A percentile compares a stretch with the other conserved stretches of the same genome.
These are phyloP conservation scores for Paralichthys olivaceus DNA, from an alignment of 2,113 vertebrate genomes.

Conservation along the genomic window DNA sequence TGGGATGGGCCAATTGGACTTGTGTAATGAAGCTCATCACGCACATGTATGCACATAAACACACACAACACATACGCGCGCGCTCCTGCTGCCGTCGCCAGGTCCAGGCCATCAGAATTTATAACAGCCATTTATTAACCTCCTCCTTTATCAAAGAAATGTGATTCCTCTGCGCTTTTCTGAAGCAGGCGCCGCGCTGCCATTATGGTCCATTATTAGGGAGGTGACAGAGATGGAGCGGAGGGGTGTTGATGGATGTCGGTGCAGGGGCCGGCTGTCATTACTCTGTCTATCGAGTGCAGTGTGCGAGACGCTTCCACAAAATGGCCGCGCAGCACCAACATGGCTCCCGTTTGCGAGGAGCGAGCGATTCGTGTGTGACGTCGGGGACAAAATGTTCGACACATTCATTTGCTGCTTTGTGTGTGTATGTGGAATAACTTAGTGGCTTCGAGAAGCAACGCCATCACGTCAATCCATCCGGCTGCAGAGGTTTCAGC, in stretches of 20 bases:
- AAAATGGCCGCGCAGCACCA: conserved; percentile 76
- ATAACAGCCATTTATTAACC: conserved; percentile 74
- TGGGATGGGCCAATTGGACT: conserved; percentile 71
- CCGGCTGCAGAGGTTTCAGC: conserved; percentile 12
- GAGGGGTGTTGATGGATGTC: conserved; percentile 73
- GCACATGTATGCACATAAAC: conserved; percentile 39
- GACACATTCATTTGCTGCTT: conserved; percentile 57
- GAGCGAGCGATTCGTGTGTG: conserved; percentile 41
- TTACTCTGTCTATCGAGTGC: conserved; percentile 59
- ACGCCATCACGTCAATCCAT: conserved; percentile 17
- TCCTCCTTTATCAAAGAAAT: conserved; percentile 68
- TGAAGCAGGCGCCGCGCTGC: conserved; percentile 42
- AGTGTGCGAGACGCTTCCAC: conserved; percentile 49
- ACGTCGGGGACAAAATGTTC: conserved; percentile 20
- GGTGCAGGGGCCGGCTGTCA: conserved; percentile 47
- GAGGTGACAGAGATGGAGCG: conserved; percentile 70
- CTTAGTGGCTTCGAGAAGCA: conserved; percentile 11
- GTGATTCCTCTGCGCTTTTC: conserved; percentile 56
- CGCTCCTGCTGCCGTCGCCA: conserved; percentile 23
- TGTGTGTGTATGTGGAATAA: conserved; percentile 22
- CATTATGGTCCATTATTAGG: conserved; percentile 72
- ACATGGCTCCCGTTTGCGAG: conserved; percentile 66
- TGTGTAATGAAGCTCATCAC: conserved; percentile 78
- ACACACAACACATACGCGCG: conserved; percentile 23
- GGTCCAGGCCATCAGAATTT: conserved; percentile 67